Percentiles rank a stretch among this genome's conserved stretches.
These are phyloP conservation scores for Drosophila ambigua DNA, from an alignment of 1,140 invertebrate species.

Conservation along the genomic window DNA sequence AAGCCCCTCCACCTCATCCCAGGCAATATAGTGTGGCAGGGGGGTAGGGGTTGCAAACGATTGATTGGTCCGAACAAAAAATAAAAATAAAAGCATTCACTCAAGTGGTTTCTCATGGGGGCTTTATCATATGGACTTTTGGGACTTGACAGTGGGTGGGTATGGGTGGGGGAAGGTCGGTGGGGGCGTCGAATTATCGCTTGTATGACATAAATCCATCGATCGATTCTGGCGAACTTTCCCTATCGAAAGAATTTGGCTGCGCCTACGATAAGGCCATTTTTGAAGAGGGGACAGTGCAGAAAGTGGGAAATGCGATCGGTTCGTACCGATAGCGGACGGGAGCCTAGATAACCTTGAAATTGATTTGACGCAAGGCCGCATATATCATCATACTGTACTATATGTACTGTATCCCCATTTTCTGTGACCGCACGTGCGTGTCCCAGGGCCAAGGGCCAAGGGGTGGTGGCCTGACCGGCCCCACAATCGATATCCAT, in stretches of 20 bases:
- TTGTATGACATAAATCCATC: slow-evolving; percentile 29
- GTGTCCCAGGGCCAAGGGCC: no score
- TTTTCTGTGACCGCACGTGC: no score
- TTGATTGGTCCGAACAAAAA: slow-evolving; percentile 1
- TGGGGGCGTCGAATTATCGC: slow-evolving; percentile 8
- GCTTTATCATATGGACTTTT: slow-evolving; percentile 17
- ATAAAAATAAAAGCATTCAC: slow-evolving; percentile 3
- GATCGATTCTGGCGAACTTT: slow-evolving; percentile 30
- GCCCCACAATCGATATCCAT: slow-evolving; percentile 42
- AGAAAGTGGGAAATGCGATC: no score
- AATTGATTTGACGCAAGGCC: no score
- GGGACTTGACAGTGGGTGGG: background rate
- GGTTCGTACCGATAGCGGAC: no score
- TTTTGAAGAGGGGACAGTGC: no score
- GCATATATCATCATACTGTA: no score
- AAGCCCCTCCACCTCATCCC: background rate
- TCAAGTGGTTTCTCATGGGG: background rate
- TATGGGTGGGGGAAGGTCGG: background rate
- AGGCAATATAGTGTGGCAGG: no score
- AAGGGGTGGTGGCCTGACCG: no score
- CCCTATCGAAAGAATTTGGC: slow-evolving; percentile 30
- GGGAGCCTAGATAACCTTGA: no score
- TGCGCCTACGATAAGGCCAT: no score
- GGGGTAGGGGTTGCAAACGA: background rate
- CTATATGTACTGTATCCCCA: no score